Evolutionary conservation across 2,888 invertebrate genomes (phyloP).

Genomic region (Drosophila yooni): DNA sequence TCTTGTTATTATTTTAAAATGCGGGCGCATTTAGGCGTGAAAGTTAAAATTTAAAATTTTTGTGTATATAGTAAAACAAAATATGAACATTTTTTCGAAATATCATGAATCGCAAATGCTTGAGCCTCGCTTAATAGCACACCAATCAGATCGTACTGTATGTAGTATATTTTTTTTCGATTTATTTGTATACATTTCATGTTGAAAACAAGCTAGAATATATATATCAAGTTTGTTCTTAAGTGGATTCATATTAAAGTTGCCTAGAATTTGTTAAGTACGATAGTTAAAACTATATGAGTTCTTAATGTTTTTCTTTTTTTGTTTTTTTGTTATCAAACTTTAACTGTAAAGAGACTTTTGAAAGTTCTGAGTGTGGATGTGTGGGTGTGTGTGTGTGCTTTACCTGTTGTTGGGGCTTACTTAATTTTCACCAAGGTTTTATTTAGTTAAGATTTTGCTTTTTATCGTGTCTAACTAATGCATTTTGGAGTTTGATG

Average conservation of each 20-base stretch:
- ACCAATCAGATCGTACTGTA: constrained; percentile 29
- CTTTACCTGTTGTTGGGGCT: constrained; percentile 25
- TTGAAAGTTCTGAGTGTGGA: constrained; percentile 6
- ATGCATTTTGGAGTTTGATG: constrained; percentile 29
- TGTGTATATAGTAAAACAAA: constrained; percentile 42
- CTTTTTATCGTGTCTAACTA: constrained; percentile 52
- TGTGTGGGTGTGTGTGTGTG: constrained; percentile 31
- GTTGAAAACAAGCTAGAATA: constrained; percentile 74
- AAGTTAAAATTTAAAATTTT: constrained; percentile 39
- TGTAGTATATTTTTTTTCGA: constrained; percentile 30
- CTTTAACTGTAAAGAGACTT: constrained; percentile 44
- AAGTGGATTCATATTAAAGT: constrained; percentile 70
- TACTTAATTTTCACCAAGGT: constrained; percentile 25
- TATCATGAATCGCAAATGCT: constrained; percentile 19
- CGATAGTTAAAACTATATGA: constrained; percentile 72
- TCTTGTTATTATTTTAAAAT: constrained; percentile 46
- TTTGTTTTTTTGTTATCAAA: constrained; percentile 25
- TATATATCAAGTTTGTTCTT: constrained; percentile 71
- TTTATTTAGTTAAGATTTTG: constrained; percentile 30
- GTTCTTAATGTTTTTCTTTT: constrained; percentile 46
- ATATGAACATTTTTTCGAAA: constrained; percentile 14
- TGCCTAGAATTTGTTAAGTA: constrained; percentile 71
- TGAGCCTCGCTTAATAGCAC: constrained; percentile 38
- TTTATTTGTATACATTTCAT: constrained; percentile 47
- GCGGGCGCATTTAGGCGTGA: constrained; percentile 49